A percentile compares a stretch with the other conserved stretches of the same genome.
These are phyloP conservation scores for Sebastes cheni DNA, from an alignment of 2,797 vertebrate species.

Conservation along the genomic window DNA sequence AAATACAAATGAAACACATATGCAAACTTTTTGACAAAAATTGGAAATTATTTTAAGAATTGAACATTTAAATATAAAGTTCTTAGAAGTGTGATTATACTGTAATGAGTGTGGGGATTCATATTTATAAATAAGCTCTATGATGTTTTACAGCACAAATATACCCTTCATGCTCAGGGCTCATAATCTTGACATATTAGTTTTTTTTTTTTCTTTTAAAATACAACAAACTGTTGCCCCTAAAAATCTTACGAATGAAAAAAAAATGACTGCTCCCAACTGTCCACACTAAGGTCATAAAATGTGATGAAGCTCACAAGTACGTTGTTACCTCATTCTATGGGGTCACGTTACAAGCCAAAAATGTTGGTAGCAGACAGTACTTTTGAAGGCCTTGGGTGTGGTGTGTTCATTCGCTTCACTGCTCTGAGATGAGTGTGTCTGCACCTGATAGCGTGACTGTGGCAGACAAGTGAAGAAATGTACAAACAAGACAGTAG, in stretches of 20 bases:
- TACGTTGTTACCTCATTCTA: not conserved
- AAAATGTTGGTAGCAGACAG: too few relatives aligned
- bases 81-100: not conserved
- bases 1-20: too few relatives aligned
- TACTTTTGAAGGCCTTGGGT: not conserved
- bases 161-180: not conserved
- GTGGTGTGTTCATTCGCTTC: not conserved
- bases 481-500: not conserved
- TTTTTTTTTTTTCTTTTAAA: not conserved
- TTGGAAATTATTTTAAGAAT: not conserved
- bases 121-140: not conserved
- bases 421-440: not conserved
- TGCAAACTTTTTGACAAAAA: not conserved
- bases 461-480: not conserved
- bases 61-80: not conserved
- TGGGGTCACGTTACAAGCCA: not conserved
- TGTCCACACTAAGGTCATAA: not conserved
- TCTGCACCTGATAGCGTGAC: slow-evolving; percentile 21
- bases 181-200: not conserved
- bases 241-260: not conserved
- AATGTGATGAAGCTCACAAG: not conserved
- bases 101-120: not conserved
- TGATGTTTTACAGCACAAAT: not conserved
- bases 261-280: not conserved
- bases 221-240: not conserved